Evolutionary conservation across 2,888 invertebrate species (phyloP), one percentile per base, ranked within the genome.

Genomic region (Chaitophorus viminalis): DNA sequence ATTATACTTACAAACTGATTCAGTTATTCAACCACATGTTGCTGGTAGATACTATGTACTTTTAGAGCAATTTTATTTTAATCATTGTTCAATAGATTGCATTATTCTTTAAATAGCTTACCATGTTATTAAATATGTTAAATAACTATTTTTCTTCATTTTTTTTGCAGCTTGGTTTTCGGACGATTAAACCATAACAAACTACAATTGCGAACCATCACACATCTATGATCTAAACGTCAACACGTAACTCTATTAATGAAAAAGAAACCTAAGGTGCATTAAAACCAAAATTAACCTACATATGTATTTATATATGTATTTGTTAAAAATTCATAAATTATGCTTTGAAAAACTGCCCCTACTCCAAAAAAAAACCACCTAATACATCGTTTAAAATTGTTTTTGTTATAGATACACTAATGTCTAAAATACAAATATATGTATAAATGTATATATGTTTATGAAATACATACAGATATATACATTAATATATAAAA

Each of bases 151-250:
- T 65, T 11, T 60, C 25, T 82, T 82, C 25, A 29, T 25, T 70
- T 79, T 79, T 87, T 87, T 87, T 87, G 14, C 87, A 87, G 87
- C 87, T 81, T 87, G 87, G 87, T 87, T 87, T 87, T 87, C 87
- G 74, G 87, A 81, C 4, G 87, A 87, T 39, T 87, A 87, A 87
- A 81, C n/a, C 74, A 31, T 29, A 65, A 87, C 54, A 39, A 87
- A 74, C n/a, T 81, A n/a, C 72, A 29, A 86, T 72, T 54, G 60
- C 25, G 52, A 74, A 39, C 65, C 79, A 46, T 17, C 39, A 78
- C 46, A 84, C n/a, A 87, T 70, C 46, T 18, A 81, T 74, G 60
- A 87, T 54, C 65, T 18, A 81, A 65, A 65, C 72, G 11, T 75
- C 81, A 75, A 46, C 33, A 65, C 36, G 60, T 87, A 65, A 81